Base-by-base conservation (phyloP, 2,888 invertebrate genomes). In the Netelia melanura region DNA sequence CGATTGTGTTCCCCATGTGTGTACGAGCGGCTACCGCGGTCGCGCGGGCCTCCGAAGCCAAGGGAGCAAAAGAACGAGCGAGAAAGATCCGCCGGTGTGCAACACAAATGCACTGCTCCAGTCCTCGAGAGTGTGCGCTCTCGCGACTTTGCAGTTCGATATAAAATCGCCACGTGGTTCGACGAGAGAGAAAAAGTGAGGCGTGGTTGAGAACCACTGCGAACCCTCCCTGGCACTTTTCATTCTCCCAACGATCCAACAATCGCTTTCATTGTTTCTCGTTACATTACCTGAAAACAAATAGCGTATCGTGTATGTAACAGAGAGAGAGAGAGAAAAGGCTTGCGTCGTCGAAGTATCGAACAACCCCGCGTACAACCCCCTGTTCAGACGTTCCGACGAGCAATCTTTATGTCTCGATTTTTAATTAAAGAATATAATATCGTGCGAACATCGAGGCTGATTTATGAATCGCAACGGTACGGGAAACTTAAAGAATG, bases 351-450 rank as follows among this genome's bases (percentile, higher is more conserved):
- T 0, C 38, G 38, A 38, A 38, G 38, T 38, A 38, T 38, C 65
- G 77, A 25, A 38, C 44, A 74, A 65, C 75, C 25, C 65, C 75
- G 65, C 56, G 52, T 81, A 71, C 72, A 61, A 64, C 72, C 62
- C 68, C 68, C 62, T 64, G 38, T 38, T 38, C 38, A 6, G 38
- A 38, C 38, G 38, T 38, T 38, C 38, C 38, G 89, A 88, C 88
- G 88, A 86, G 87, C 84, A 89, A 90, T 90, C 89, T 90, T 89
- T 89, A 87, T 90, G 88, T 87, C 86, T 82, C 81, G 88, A 90
- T 90, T 91, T 92, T 91, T 91, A 91, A 91, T 92, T 91, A 91
- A 91, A 88, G 89, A 90, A 91, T 90, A 89, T 89, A 90, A 90
- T 91, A 90, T 90, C 88, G 89, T 88, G 87, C 86, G 87, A 87